Percentiles rank a stretch among this genome's conserved stretches.
These are phyloP conservation scores for Mus minutoides DNA, from an alignment of 2,797 vertebrate genomes.

Conservation along the genomic window DNA sequence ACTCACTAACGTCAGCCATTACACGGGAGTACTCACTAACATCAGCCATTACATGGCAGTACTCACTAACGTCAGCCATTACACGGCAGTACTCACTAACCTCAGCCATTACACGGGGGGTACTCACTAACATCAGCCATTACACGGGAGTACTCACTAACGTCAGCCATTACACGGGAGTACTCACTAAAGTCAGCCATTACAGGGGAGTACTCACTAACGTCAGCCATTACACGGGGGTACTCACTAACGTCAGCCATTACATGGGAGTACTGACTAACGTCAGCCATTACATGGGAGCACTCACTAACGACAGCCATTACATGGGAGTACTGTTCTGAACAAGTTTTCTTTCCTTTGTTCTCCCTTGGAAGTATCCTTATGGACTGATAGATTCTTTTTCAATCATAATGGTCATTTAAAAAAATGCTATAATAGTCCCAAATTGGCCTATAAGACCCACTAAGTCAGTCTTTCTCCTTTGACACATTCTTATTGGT, in stretches of 20 bases:
- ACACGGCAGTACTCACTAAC: not conserved
- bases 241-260: too few species aligned
- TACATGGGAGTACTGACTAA: too few species aligned
- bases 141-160: too few species aligned
- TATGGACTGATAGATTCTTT: not conserved
- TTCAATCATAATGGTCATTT: conserved; percentile 22
- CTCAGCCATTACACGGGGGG: too few species aligned
- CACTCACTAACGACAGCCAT: not conserved
- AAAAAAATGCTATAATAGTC: not conserved
- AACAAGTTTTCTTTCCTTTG: not conserved
- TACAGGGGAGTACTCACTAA: too few species aligned
- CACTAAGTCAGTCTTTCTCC: not conserved
- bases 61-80: not conserved
- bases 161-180: too few species aligned
- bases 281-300: too few species aligned
- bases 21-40: too few species aligned
- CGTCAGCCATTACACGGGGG: too few species aligned
- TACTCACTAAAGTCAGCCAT: too few species aligned
- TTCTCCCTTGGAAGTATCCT: not conserved
- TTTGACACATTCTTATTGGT: not conserved
- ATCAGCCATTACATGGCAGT: not conserved
- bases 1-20: too few species aligned
- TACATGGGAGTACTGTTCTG: not conserved
- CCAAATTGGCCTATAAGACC: not conserved
- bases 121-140: too few species aligned